Conservation (phyloP, 1,140 invertebrate genomes). For the Bombus soroeensis region DNA sequence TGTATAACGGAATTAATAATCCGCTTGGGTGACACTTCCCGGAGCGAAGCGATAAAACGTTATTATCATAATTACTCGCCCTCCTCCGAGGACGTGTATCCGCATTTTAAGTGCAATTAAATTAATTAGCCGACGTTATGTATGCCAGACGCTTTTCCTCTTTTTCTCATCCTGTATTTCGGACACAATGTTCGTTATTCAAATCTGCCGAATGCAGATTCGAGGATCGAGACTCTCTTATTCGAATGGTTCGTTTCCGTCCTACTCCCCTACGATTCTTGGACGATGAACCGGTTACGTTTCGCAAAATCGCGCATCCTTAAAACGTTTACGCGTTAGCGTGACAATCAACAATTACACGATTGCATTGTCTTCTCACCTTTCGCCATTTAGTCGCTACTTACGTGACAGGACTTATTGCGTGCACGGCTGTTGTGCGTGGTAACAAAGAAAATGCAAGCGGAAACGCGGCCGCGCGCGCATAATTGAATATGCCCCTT, state of each 20-base stretch:
- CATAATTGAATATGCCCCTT: slow-evolving; percentile 7
- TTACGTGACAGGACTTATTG: slow-evolving; percentile 47
- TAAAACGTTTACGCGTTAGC: slow-evolving; percentile 19
- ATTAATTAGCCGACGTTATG: slow-evolving; percentile 27
- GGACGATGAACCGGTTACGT: not conserved
- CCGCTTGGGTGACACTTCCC: slow-evolving; percentile 16
- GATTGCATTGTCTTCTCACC: slow-evolving; percentile 45
- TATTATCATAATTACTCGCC: slow-evolving; percentile 31
- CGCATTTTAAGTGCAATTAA: slow-evolving; percentile 33
- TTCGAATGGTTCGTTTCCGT: no score
- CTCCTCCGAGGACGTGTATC: not conserved
- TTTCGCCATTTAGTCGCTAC: slow-evolving; percentile 16
- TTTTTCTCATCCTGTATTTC: not conserved
- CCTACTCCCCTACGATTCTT: no score
- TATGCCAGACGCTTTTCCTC: not conserved
- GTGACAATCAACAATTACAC: slow-evolving; percentile 33
- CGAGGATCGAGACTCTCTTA: no score
- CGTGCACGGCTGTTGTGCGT: not conserved
- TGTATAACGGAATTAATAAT: slow-evolving; percentile 31
- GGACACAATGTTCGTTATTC: no score
- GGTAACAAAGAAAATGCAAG: slow-evolving; percentile 38
- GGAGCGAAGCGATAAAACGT: slow-evolving; percentile 29
- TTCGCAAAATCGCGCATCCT: not conserved
- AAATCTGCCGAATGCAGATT: no score
- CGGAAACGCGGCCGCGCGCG: slow-evolving; percentile 34